These are phyloP conservation scores for Monochamus alternatus DNA, from an alignment of 2,888 invertebrate genomes.

Conservation along the genomic window DNA sequence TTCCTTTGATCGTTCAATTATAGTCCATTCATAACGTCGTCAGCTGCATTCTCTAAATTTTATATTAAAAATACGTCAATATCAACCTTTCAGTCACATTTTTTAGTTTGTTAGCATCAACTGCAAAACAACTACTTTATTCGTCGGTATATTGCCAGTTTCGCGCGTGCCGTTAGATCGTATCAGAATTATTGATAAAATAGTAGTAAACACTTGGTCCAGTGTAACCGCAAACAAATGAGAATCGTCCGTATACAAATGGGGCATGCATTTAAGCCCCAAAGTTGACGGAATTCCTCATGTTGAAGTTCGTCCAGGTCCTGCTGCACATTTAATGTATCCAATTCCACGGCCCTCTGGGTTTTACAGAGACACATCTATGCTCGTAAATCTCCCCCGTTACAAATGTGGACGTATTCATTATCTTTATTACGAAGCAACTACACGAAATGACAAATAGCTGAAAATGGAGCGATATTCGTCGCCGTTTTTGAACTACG, in stretches of 20 bases:
- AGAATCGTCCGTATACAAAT: background rate
- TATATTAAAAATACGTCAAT: no score
- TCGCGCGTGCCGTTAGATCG: no score
- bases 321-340: background rate
- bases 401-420: background rate
- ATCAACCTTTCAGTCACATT: no score
- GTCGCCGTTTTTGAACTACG: background rate
- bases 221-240: background rate
- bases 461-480: background rate
- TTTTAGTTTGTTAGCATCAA: no score
- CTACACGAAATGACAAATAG: background rate
- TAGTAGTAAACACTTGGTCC: background rate
- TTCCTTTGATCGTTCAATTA: no score
- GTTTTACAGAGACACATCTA: background rate
- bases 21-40: no score
- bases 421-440: background rate
- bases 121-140: no score
- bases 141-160: no score
- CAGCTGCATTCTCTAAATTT: no score
- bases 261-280: background rate
- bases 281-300: background rate
- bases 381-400: background rate
- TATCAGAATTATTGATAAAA: no score
- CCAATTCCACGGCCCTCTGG: background rate
- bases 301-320: background rate